Evolutionary conservation across 1,140 invertebrate species (phyloP).

Genomic region (Heterodera carotae): DNA sequence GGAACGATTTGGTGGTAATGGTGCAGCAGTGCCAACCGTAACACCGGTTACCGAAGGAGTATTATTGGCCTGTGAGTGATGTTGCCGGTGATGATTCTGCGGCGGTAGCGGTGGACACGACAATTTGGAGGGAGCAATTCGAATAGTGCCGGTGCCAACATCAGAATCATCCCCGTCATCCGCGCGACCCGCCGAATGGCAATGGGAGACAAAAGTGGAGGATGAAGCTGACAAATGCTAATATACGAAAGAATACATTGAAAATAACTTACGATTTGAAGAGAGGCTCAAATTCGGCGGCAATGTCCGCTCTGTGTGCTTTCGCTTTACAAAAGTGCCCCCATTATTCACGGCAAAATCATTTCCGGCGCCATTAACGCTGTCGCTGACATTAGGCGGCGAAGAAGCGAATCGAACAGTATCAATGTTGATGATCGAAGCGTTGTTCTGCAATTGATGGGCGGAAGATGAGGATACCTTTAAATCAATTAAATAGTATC

Average conservation of each 20-base stretch:
- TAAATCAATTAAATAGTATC: neutral
- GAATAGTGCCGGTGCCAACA: neutral
- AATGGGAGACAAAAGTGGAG: neutral
- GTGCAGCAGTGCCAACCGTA: slow-evolving; percentile 3
- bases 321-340: slow-evolving; percentile 9
- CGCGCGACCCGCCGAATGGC: neutral
- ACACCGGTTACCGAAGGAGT: neutral
- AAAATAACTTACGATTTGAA: neutral
- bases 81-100: neutral
- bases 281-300: neutral
- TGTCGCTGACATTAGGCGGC: neutral
- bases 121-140: neutral
- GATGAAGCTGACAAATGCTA: slow-evolving; percentile 1
- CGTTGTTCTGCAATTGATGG: slow-evolving; percentile 24
- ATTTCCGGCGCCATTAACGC: neutral
- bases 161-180: neutral
- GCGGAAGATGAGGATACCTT: slow-evolving; percentile 30
- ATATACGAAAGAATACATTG: too few relatives aligned
- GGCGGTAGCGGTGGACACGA: slow-evolving; percentile 3
- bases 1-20: slow-evolving; percentile 1
- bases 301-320: neutral
- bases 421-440: slow-evolving; percentile 32
- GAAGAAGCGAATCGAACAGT: slow-evolving; percentile 13
- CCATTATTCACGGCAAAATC: neutral
- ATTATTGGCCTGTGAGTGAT: slow-evolving; percentile 19